These are phyloP conservation scores for Eospalax fontanierii DNA, from an alignment of 2,797 vertebrate species.

Conservation along the genomic window DNA sequence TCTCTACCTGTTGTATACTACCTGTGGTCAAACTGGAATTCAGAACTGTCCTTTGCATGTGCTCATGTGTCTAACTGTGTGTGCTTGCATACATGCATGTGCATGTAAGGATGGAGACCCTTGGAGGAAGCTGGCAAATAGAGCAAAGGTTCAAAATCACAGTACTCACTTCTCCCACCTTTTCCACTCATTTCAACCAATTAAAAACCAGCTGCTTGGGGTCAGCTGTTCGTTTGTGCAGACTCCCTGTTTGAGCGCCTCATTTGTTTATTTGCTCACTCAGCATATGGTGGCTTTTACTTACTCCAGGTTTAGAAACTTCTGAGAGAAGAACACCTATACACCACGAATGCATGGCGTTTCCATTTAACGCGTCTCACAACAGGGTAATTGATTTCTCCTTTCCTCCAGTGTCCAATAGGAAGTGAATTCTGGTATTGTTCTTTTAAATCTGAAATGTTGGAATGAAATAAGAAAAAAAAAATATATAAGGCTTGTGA, in stretches of 20 bases:
- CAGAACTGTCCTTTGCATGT: background rate
- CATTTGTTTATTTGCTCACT: conserved; percentile 73
- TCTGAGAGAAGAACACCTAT: background rate
- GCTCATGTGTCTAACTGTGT: background rate
- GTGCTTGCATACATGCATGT: background rate
- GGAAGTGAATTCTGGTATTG: conserved; percentile 45
- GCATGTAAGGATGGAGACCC: background rate
- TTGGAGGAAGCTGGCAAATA: background rate
- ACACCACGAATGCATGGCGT: background rate
- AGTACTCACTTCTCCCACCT: background rate
- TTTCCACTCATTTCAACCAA: conserved; percentile 57
- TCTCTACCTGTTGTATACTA: conserved; percentile 33
- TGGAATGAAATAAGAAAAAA: conserved; percentile 28
- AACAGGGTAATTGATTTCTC: conserved; percentile 38
- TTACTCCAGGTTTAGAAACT: conserved; percentile 75
- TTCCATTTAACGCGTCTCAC: conserved; percentile 1
- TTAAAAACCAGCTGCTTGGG: background rate
- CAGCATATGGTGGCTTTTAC: conserved; percentile 73
- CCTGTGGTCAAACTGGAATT: conserved; percentile 9
- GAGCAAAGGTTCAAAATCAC: background rate
- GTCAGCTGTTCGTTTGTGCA: conserved; percentile 63
- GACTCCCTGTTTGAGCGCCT: conserved; percentile 73
- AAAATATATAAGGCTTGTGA: background rate
- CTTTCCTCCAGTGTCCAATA: background rate
- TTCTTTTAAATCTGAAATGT: conserved; percentile 62